Evolutionary conservation across 2,888 invertebrate species (phyloP), one percentile per base, ranked within the genome.

Genomic region (Synanthedon andrenaeformis): DNA sequence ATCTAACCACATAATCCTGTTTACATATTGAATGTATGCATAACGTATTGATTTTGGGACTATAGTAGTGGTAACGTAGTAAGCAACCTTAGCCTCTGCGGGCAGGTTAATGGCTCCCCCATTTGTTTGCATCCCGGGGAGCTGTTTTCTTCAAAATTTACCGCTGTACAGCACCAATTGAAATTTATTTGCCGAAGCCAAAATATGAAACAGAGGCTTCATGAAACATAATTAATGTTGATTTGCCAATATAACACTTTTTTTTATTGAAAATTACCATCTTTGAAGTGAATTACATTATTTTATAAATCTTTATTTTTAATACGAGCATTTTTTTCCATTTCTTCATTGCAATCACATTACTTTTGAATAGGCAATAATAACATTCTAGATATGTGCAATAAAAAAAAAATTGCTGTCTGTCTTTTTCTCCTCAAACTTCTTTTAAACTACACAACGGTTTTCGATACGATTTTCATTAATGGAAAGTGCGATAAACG

Each of bases 101-200:
- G 62, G 55, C 58, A 64, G 59, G 61, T 62, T 59, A 61, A 63
- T 58, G 55, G 59, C 57, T 53, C 42, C 57, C 58, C 57, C 65
- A 69, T 70, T 67, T 68, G 62, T 59, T 60, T 59, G 57, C 63
- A 58, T 63, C 62, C 63, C 55, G 53, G 56, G 58, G 59, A 60
- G 58, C 59, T 57, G 63, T 64, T 62, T 61, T 58, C 62, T 58
- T 57, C 57, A 60, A 60, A 63, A 60, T 64, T 63, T 56, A 57
- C 61, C 59, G 57, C 56, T 53, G 52, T 54, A 56, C 59, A 55
- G 56, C 55, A 45, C 53, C 58, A 48, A 54, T 54, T 19, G 52
- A 57, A 60, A 62, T 61, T 60, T 62, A 58, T 60, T 57, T 54
- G 58, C 60, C 59, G 58, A 59, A 61, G 58, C 58, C 58, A 52